Percentiles rank a stretch among this genome's conserved stretches.
phyloP scores from a whole-genome alignment of 1,140 invertebrate species.

The Colletes gigas region DNA sequence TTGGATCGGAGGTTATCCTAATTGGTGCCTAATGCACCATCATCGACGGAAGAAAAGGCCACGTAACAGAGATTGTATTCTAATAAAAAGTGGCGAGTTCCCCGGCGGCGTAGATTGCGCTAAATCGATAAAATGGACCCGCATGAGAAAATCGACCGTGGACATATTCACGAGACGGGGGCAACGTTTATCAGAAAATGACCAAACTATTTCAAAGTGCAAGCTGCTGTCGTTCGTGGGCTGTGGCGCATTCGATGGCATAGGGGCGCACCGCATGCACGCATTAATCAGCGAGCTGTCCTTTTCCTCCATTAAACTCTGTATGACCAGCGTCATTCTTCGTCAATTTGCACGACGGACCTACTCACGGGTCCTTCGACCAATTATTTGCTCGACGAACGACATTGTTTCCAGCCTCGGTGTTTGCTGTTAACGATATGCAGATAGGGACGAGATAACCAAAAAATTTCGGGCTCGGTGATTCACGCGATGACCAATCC shows the following conservation, averaged over 20 bases:
- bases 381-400: slow-evolving; percentile 50
- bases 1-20: background rate
- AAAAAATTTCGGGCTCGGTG: slow-evolving; percentile 6
- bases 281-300: slow-evolving; percentile 40
- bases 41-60: slow-evolving; percentile 13
- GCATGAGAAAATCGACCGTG: slow-evolving; percentile 71
- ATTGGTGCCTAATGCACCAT: slow-evolving; percentile 28
- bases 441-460: background rate
- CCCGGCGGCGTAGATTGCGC: background rate
- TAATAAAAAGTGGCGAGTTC: slow-evolving; percentile 43
- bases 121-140: slow-evolving; percentile 67
- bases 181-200: slow-evolving; percentile 46
- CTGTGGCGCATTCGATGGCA: slow-evolving; percentile 20
- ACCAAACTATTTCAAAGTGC: slow-evolving; percentile 34
- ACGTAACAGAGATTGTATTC: slow-evolving; percentile 50
- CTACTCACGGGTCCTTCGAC: slow-evolving; percentile 40
- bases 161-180: background rate
- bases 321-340: slow-evolving; percentile 61
- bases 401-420: slow-evolving; percentile 16
- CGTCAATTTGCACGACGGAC: slow-evolving; percentile 65
- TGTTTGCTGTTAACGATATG: background rate
- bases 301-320: slow-evolving; percentile 52
- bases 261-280: slow-evolving; percentile 42
- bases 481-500: slow-evolving; percentile 8
- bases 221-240: slow-evolving; percentile 10